Base-by-base conservation (phyloP, 2,888 invertebrate genomes). In the Laspeyria flexula region DNA sequence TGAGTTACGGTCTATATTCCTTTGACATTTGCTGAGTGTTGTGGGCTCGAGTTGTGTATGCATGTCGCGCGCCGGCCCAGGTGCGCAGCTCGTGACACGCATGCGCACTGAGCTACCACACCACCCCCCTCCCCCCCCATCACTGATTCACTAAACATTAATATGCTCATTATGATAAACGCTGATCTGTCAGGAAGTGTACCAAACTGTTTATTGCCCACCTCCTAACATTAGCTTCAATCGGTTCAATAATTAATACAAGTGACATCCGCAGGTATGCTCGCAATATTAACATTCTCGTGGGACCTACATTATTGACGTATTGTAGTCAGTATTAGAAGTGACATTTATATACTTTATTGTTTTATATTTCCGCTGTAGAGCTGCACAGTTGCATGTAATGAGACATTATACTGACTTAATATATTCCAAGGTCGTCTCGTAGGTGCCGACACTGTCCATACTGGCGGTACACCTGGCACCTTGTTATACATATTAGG, bases 11-110 rank as follows among this genome's bases (percentile, higher is more conserved):
- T 71, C 42, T 11, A 33, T n/a, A 12, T 35, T 39, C 16, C 7
- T 38, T 6, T 13, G 25, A 42, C 37, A 54, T 43, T 21, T 18
- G 47, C n/a, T 23, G 15, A 41, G 34, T 16, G 10, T n/a, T 43
- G 53, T 58, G 48, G 40, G 15, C 11, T 23, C 6, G 4, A 38
- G 18, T 88, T 75, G 75, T 43, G 51, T 57, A 88, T 86, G 79
- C 87, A 29, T 62, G 62, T 65, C 85, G 80, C 85, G 83, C 82
- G 75, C 75, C n/a, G 65, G 81, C 81, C 81, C 89, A 88, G 84
- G 86, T 90, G 89, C 83, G 83, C 73, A 61, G 57, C 56, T 60
- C 85, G 85, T 83, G 88, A 78, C 62, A 64, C 50, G 86, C 68
- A 68, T 71, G 60, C 62, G 52, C 47, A 39, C 44, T 13, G 27